phyloP scores from a whole-genome alignment of 1,140 invertebrate genomes.

The Dendrolimus kikuchii region DNA sequence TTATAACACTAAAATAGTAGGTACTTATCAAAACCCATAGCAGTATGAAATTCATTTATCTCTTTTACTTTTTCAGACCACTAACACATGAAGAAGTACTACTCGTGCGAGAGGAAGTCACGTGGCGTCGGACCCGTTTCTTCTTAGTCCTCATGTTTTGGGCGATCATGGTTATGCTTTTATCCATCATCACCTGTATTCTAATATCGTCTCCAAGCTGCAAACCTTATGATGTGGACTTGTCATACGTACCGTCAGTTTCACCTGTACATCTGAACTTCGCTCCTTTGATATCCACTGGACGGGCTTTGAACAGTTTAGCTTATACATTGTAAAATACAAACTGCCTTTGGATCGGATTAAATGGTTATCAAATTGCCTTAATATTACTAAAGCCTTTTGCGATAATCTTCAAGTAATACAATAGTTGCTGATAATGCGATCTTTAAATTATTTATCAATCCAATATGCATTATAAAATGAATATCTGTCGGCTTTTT shows the following conservation, averaged over 20 bases:
- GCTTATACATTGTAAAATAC: slow-evolving; percentile 11
- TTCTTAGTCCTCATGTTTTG: slow-evolving; percentile 42
- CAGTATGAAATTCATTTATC: not conserved
- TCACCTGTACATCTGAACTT: slow-evolving; percentile 42
- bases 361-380: not conserved
- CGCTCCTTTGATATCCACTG: slow-evolving; percentile 24
- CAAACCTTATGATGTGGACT: slow-evolving; percentile 8
- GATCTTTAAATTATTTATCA: too few relatives aligned
- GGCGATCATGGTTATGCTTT: slow-evolving; percentile 38
- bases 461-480: too few relatives aligned
- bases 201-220: slow-evolving; percentile 22
- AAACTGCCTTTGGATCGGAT: not conserved
- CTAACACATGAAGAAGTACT: slow-evolving; percentile 37
- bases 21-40: not conserved
- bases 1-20: too few relatives aligned
- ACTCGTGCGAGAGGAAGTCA: slow-evolving; percentile 14
- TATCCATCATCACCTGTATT: slow-evolving; percentile 35
- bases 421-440: too few relatives aligned
- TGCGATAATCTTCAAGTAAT: too few relatives aligned
- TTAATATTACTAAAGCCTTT: too few relatives aligned
- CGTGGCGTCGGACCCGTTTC: slow-evolving; percentile 33
- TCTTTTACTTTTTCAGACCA: slow-evolving; percentile 27
- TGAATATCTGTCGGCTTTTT: too few relatives aligned
- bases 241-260: slow-evolving; percentile 17
- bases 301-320: slow-evolving; percentile 6